A percentile compares a stretch with the other conserved stretches of the same genome.
phyloP scores from a whole-genome alignment of 2,888 invertebrate species.

The Chrysomela aeneicollis region DNA sequence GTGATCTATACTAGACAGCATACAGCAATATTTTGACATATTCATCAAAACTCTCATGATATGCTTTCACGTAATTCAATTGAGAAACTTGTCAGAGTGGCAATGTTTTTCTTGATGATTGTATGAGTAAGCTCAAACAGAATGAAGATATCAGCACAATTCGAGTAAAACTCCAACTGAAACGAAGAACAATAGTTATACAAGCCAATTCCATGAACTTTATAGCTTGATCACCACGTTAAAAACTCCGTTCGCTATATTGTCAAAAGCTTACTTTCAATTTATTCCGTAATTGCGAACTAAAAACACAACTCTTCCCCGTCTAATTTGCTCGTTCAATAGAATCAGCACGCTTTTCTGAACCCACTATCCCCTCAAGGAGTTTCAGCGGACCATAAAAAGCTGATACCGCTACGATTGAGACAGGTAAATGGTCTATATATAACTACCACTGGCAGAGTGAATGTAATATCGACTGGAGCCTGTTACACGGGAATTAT shows the following conservation, averaged over 20 bases:
- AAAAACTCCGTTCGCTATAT: neutral
- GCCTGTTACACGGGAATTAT: slow-evolving; percentile 1
- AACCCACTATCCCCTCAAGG: neutral
- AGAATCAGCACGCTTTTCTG: neutral
- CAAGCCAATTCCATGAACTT: too few relatives aligned
- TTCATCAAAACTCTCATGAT: too few relatives aligned
- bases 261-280: neutral
- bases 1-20: too few relatives aligned
- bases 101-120: too few relatives aligned
- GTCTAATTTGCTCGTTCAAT: neutral
- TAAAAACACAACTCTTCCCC: neutral
- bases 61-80: too few relatives aligned
- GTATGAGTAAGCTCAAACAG: too few relatives aligned
- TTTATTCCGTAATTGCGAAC: neutral
- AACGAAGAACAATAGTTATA: too few relatives aligned
- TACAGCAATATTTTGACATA: too few relatives aligned
- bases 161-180: too few relatives aligned
- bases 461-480: slow-evolving; percentile 1
- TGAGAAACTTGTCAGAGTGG: too few relatives aligned
- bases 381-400: slow-evolving; percentile 23
- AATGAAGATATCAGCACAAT: too few relatives aligned
- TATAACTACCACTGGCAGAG: slow-evolving; percentile 9
- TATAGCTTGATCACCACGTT: neutral
- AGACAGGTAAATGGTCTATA: slow-evolving; percentile 24
- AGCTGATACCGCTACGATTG: slow-evolving; percentile 11